A percentile compares a stretch with the other conserved stretches of the same genome.
phyloP scores from a whole-genome alignment of 1,140 invertebrate species.

The Drosophila leontia region DNA sequence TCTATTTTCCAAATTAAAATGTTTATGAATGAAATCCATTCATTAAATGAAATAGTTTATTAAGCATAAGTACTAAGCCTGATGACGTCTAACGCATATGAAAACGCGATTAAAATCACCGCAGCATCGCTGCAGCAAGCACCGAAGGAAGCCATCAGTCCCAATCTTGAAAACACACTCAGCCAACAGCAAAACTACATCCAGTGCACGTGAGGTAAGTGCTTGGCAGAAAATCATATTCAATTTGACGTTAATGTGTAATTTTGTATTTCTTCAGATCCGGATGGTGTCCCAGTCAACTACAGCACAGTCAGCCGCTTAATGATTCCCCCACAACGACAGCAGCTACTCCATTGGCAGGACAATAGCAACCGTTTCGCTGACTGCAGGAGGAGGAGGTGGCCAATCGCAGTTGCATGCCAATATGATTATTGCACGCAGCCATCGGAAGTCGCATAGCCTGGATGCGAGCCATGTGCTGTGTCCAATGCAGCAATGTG shows the following conservation, averaged over 20 bases:
- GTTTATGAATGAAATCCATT: too few relatives aligned
- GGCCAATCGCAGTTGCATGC: constrained; percentile 65
- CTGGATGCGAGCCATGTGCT: constrained; percentile 88
- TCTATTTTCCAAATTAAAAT: too few relatives aligned
- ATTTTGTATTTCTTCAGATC: constrained; percentile 86
- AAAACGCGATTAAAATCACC: constrained; percentile 93
- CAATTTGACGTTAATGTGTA: not conserved
- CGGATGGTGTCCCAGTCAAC: constrained; percentile 95
- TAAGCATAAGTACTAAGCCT: too few relatives aligned
- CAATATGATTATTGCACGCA: constrained; percentile 82
- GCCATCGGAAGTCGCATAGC: constrained; percentile 92
- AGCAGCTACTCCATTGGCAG: constrained; percentile 7
- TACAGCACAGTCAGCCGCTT: constrained; percentile 88
- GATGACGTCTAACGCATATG: constrained; percentile 93
- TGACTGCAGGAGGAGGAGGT: constrained; percentile 4
- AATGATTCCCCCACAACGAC: constrained; percentile 52
- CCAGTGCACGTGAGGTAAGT: constrained; percentile 89
- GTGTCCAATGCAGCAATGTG: constrained; percentile 37
- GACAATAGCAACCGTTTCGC: constrained; percentile 31
- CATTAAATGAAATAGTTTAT: too few relatives aligned
- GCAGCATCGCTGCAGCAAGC: constrained; percentile 71
- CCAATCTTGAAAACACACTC: constrained; percentile 32
- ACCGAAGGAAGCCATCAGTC: constrained; percentile 38
- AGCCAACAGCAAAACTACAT: constrained; percentile 73
- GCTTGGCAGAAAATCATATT: accelerated